Conservation (phyloP, 2,888 invertebrate genomes). For the Chamaedrilus cognettii region DNA sequence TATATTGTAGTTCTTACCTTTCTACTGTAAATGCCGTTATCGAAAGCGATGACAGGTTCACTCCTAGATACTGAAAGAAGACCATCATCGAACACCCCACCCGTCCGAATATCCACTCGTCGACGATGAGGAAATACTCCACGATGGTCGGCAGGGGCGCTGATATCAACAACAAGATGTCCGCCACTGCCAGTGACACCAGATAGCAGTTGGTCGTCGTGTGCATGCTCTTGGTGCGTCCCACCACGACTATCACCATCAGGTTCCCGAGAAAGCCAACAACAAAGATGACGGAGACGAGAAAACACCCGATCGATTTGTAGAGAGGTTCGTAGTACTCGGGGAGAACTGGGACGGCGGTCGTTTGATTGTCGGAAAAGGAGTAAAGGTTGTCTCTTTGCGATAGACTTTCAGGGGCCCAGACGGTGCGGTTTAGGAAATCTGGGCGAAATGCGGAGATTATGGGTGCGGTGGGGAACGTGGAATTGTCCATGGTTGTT, state of each 20-base stretch:
- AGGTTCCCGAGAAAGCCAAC: conserved; percentile 66
- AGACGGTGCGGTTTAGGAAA: too few relatives aligned
- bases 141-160: conserved; percentile 62
- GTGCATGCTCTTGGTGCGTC: conserved; percentile 60
- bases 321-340: conserved; percentile 50
- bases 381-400: too few relatives aligned
- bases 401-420: too few relatives aligned
- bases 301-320: conserved; percentile 61
- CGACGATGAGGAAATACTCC: conserved; percentile 61
- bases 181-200: conserved; percentile 66
- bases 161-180: conserved; percentile 65
- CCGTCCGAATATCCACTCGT: conserved; percentile 64
- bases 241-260: conserved; percentile 63
- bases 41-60: conserved; percentile 67
- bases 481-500: too few relatives aligned
- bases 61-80: conserved; percentile 66
- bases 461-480: too few relatives aligned
- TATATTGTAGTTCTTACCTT: too few relatives aligned
- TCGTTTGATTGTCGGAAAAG: conserved; percentile 45
- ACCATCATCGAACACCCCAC: conserved; percentile 63
- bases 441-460: too few relatives aligned
- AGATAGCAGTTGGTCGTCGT: conserved; percentile 70
- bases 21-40: conserved; percentile 70
- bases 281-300: conserved; percentile 63
- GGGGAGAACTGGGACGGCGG: conserved; percentile 61